phyloP scores from a whole-genome alignment of 2,888 invertebrate genomes.

The Ischnus inquisitorius region DNA sequence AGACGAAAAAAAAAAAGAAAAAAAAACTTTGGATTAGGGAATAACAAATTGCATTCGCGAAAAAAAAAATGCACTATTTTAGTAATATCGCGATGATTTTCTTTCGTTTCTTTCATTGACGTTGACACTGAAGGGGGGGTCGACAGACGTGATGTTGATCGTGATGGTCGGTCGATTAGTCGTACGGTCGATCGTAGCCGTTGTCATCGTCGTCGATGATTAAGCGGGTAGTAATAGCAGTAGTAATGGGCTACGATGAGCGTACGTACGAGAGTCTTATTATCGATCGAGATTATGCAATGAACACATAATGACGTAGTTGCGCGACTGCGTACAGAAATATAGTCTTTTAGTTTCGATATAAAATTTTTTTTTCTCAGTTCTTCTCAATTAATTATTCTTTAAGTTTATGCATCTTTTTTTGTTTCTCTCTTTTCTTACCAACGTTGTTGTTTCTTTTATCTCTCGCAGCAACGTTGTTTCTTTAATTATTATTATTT shows the following conservation, averaged over 20 bases:
- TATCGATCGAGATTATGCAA: slow-evolving; percentile 85
- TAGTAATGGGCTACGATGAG: slow-evolving; percentile 80
- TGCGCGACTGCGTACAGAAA: slow-evolving; percentile 85
- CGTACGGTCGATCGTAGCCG: slow-evolving; percentile 30
- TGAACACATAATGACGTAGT: slow-evolving; percentile 85
- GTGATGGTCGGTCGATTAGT: slow-evolving; percentile 61
- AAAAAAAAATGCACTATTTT: slow-evolving; percentile 36
- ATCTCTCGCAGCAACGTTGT: slow-evolving; percentile 48
- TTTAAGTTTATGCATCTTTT: slow-evolving; percentile 71
- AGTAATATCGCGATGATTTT: slow-evolving; percentile 6
- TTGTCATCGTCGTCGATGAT: slow-evolving; percentile 46
- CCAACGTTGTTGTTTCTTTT: slow-evolving; percentile 66
- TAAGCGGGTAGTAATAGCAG: slow-evolving; percentile 67
- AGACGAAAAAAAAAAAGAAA: slow-evolving; percentile 40
- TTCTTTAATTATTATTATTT: slow-evolving; percentile 51
- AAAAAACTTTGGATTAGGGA: slow-evolving; percentile 27
- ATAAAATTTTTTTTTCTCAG: slow-evolving; percentile 83
- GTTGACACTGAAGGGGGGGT: slow-evolving; percentile 60
- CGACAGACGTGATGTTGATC: slow-evolving; percentile 62
- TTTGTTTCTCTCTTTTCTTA: slow-evolving; percentile 57
- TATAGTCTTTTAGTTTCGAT: slow-evolving; percentile 86
- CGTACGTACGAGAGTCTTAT: slow-evolving; percentile 85
- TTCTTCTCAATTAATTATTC: slow-evolving; percentile 83
- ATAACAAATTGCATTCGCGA: slow-evolving; percentile 19
- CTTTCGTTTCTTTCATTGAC: slow-evolving; percentile 18